phyloP scores from a whole-genome alignment of 2,888 invertebrate genomes.

The Balanococcus diminutus region DNA sequence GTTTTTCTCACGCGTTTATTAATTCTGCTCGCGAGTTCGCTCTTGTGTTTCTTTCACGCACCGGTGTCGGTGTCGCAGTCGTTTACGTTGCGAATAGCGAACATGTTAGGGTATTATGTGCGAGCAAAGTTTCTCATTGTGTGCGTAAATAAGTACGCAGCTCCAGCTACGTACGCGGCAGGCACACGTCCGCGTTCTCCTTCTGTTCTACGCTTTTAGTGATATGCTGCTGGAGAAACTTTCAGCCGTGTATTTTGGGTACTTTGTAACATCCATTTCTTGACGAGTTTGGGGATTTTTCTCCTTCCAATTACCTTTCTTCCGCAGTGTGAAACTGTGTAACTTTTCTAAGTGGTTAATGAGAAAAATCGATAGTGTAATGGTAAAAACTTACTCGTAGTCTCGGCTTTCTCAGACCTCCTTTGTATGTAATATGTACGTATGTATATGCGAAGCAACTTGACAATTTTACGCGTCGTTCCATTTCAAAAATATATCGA shows the following conservation, averaged over 20 bases:
- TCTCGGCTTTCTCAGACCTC: too few relatives aligned
- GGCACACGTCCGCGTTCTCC: neutral
- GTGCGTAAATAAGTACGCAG: too few relatives aligned
- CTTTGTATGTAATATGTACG: too few relatives aligned
- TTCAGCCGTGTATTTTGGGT: neutral
- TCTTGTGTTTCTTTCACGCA: neutral
- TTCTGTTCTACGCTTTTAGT: neutral
- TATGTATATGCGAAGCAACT: neutral
- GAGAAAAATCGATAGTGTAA: neutral
- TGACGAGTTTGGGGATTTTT: neutral
- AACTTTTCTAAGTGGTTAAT: constrained; percentile 1
- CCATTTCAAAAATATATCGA: neutral
- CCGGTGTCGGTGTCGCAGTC: neutral
- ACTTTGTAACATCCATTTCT: neutral
- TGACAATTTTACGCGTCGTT: neutral
- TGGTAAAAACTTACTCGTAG: neutral
- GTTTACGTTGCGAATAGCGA: neutral
- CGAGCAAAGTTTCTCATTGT: neutral
- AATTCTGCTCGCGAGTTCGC: too few relatives aligned
- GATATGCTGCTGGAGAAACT: neutral
- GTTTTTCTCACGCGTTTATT: constrained; percentile 18
- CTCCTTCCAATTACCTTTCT: neutral
- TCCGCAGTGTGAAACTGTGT: neutral
- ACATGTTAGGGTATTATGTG: neutral
- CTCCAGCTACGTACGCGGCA: neutral